Evolutionary conservation across 1,140 invertebrate species (phyloP), one percentile per base, ranked within the genome.

Genomic region (Macrosteles quadrilineatus): DNA sequence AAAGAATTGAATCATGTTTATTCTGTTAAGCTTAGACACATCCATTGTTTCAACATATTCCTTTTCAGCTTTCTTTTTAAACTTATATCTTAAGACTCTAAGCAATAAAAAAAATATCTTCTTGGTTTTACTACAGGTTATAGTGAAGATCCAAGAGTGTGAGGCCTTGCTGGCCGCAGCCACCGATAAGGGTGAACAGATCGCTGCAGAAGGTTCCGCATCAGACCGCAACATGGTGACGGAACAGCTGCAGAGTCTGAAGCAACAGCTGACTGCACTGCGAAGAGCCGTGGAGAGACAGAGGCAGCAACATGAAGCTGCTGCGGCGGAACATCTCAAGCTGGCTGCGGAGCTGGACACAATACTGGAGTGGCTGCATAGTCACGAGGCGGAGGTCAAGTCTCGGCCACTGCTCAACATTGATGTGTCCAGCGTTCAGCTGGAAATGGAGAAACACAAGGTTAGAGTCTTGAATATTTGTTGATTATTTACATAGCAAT

Each of bases 181-280:
- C 0, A 90, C 88, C 23, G 95, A 97, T 75, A 97, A 96, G 81
- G 95, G 94, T 0, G 91, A 94, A 77, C 92, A 94, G 78, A 96
- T 98, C 27, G 91, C 92, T 9, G 87, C 89, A 0, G 95, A 97
- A 81, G 92, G 94, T 40, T 90, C 92, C 12, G 88, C 90, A 0
- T 89, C 90, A 19, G 94, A 97, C 76, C 87, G 91, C 71, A 95
- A 96, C 76, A 89, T 89, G 74, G 90, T 97, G 1, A 95, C 91
- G 9, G 91, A 95, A 76, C 89, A 96, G 73, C 75, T 97, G 17
- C 93, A 96, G 76, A 89, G 89, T 0, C 75, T 97, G 1, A 96
- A 96, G 80, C 91, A 93, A 77, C 90, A 95, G 72, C 30, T 69
- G 57, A 69, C 68, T 29, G 72, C 43, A 23, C 47, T 97, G 0